Evolutionary conservation across 2,113 vertebrate genomes (phyloP).

Genomic region (Emberiza fucata): DNA sequence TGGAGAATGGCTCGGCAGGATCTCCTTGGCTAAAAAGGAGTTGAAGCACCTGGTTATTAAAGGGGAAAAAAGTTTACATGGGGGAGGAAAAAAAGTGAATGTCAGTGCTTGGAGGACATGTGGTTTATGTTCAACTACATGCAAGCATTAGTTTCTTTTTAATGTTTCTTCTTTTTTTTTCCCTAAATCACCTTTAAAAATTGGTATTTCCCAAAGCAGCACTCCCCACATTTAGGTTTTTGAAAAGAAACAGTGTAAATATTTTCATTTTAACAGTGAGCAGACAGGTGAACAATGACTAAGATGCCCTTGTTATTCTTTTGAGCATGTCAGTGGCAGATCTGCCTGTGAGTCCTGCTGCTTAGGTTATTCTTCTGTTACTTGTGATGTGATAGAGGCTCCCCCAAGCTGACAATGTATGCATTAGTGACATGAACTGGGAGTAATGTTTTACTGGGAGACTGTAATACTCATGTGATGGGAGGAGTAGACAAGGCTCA

Average conservation of each 20-base stretch:
- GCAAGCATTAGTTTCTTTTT: neutral
- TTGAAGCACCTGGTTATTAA: neutral
- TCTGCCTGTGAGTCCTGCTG: neutral
- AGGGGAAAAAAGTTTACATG: neutral
- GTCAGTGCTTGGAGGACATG: neutral
- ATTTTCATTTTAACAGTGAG: neutral
- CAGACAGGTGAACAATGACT: neutral
- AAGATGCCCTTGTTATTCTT: neutral
- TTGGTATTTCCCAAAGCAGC: neutral
- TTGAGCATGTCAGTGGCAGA: neutral
- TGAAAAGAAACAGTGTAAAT: neutral
- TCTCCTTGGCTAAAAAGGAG: neutral
- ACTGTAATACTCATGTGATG: neutral
- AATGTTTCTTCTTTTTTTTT: neutral
- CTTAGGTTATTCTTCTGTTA: neutral
- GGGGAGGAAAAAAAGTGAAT: neutral
- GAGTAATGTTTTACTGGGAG: neutral
- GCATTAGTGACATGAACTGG: neutral
- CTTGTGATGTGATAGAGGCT: neutral
- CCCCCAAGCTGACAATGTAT: neutral
- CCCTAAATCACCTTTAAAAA: neutral
- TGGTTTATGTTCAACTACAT: neutral
- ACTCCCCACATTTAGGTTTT: neutral
- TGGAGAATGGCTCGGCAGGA: neutral
- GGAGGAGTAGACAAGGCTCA: neutral